Evolutionary conservation across 2,888 invertebrate species (phyloP).

Genomic region (Monochamus alternatus): DNA sequence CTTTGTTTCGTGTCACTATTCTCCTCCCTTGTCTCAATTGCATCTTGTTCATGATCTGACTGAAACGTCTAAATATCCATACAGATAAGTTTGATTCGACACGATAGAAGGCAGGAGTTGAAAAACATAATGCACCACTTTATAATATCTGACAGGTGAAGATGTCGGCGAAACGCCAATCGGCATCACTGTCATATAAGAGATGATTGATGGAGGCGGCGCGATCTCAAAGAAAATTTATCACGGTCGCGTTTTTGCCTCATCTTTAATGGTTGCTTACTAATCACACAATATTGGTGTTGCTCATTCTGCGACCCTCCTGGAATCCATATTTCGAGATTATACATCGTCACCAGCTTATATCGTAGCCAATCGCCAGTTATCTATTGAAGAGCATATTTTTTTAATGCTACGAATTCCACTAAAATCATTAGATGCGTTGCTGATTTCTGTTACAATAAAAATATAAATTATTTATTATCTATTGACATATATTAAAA

Average conservation of each 20-base stretch:
- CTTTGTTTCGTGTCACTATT: too few relatives aligned
- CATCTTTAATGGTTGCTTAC: constrained; percentile 52
- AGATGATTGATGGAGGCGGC: constrained; percentile 67
- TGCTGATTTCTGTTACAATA: too few relatives aligned
- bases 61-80: constrained; percentile 39
- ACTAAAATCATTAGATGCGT: too few relatives aligned
- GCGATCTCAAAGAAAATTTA: constrained; percentile 52
- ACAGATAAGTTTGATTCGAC: constrained; percentile 38
- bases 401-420: background rate
- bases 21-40: too few relatives aligned
- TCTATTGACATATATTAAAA: too few relatives aligned
- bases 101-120: constrained; percentile 29
- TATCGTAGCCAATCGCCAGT: constrained; percentile 8
- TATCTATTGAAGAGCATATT: background rate
- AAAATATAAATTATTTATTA: too few relatives aligned
- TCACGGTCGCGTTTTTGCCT: constrained; percentile 47
- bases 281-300: constrained; percentile 49
- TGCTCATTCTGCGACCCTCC: constrained; percentile 44
- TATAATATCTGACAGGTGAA: constrained; percentile 65
- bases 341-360: constrained; percentile 8
- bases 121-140: constrained; percentile 38
- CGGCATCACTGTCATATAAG: constrained; percentile 64
- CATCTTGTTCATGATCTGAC: too few relatives aligned
- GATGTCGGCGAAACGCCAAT: constrained; percentile 67
- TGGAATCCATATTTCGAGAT: constrained; percentile 43